Conservation (phyloP, 1,140 invertebrate genomes). For the Aphelinus atriplicis region DNA sequence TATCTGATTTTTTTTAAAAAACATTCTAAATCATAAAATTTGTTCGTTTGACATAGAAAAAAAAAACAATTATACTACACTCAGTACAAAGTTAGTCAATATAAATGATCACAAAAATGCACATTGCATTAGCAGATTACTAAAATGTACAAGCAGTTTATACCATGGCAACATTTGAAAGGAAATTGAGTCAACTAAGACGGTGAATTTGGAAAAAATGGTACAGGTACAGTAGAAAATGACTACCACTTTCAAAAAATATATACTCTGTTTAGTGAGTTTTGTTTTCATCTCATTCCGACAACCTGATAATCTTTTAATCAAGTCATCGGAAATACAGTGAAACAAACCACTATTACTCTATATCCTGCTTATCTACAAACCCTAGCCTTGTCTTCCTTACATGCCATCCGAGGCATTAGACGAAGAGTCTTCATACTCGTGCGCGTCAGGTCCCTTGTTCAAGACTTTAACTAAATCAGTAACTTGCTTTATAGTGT, state of each 20-base stretch:
- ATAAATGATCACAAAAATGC: no score
- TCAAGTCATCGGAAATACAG: not conserved
- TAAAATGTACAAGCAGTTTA: no score
- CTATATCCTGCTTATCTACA: not conserved
- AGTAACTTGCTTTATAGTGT: slow-evolving; percentile 60
- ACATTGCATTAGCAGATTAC: no score
- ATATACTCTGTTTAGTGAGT: slow-evolving; percentile 27
- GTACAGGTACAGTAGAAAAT: not conserved
- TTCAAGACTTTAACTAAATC: slow-evolving; percentile 59
- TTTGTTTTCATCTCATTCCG: slow-evolving; percentile 1
- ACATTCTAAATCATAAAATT: no score
- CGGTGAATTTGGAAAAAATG: slow-evolving; percentile 8
- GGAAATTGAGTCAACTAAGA: no score
- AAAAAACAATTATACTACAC: no score
- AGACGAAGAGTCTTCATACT: slow-evolving; percentile 62
- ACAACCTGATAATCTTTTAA: not conserved
- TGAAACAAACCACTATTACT: slow-evolving; percentile 3
- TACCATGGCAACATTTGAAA: no score
- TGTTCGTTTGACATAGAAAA: no score
- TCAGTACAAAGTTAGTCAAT: no score
- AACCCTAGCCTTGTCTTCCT: slow-evolving; percentile 26
- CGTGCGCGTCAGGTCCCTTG: slow-evolving; percentile 55
- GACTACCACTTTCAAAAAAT: slow-evolving; percentile 29
- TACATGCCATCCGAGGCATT: slow-evolving; percentile 62
- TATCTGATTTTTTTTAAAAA: no score